phyloP scores from a whole-genome alignment of 1,140 invertebrate genomes.

The Probaryconus sp. region DNA sequence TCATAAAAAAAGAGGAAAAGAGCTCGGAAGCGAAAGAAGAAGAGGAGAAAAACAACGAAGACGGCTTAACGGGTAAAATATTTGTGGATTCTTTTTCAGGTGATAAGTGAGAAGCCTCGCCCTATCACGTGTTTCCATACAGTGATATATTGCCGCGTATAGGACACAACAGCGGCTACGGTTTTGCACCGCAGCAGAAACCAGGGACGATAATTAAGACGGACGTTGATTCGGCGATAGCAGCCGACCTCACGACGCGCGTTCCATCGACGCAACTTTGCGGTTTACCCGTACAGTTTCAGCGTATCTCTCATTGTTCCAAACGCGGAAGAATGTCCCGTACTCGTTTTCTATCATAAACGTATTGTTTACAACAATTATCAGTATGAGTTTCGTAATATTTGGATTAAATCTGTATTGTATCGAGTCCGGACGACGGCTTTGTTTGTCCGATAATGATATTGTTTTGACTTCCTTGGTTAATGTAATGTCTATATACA shows the following conservation, averaged over 20 bases:
- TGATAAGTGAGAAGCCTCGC: constrained; percentile 50
- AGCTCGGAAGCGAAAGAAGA: constrained; percentile 18
- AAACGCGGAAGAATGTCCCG: constrained; percentile 52
- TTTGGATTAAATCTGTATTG: constrained; percentile 56
- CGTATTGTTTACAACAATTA: constrained; percentile 56
- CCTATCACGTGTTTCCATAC: constrained; percentile 58
- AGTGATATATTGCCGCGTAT: constrained; percentile 58
- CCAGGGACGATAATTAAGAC: constrained; percentile 74
- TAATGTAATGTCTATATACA: constrained; percentile 22
- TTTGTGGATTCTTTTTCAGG: constrained; percentile 45
- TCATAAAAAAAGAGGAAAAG: constrained; percentile 3
- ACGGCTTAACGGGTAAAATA: constrained; percentile 53
- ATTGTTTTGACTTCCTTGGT: constrained; percentile 52
- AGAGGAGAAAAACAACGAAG: constrained; percentile 32
- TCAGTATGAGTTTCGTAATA: constrained; percentile 47
- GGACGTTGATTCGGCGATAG: constrained; percentile 74
- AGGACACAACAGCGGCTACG: constrained; percentile 37
- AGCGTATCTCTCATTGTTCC: constrained; percentile 43
- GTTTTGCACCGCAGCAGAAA: constrained; percentile 54
- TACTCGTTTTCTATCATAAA: constrained; percentile 31
- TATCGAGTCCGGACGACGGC: constrained; percentile 28
- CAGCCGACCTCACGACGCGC: constrained; percentile 63
- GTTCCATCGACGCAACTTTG: constrained; percentile 54
- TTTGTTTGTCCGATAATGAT: constrained; percentile 46
- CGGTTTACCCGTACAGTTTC: constrained; percentile 9